A percentile compares a stretch with the other conserved stretches of the same genome.
These are phyloP conservation scores for Anastrepha obliqua DNA, from an alignment of 1,140 invertebrate genomes.

Conservation along the genomic window DNA sequence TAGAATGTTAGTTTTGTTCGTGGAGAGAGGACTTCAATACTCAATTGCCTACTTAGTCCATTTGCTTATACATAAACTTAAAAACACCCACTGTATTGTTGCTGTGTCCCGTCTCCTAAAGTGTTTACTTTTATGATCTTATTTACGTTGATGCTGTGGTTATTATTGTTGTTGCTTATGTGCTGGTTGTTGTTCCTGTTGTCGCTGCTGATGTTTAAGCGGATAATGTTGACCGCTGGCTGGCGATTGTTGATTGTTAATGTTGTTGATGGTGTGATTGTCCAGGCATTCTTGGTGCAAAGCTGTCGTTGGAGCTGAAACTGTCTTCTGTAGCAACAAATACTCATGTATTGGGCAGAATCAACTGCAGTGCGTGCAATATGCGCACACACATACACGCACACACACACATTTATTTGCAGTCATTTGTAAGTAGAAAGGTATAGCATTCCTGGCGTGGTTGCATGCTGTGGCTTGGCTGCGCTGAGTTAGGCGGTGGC, in stretches of 20 bases:
- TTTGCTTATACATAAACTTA: not conserved
- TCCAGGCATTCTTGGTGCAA: not conserved
- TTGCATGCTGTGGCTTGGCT: conserved; percentile 21
- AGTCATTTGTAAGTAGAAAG: conserved; percentile 25
- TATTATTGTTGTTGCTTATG: conserved; percentile 29
- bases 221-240: conserved; percentile 3
- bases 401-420: not conserved
- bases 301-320: not conserved
- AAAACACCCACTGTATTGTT: not conserved
- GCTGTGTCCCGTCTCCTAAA: not conserved
- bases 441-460: not conserved
- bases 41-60: too few species aligned
- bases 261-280: conserved; percentile 42
- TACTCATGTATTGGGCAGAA: not conserved
- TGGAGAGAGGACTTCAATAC: too few species aligned
- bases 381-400: not conserved
- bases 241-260: conserved; percentile 50
- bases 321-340: not conserved
- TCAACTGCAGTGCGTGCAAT: too few species aligned
- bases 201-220: conserved; percentile 24
- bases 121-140: conserved; percentile 51
- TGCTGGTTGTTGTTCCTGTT: not conserved
- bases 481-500: not conserved
- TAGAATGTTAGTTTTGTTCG: too few species aligned
- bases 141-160: conserved; percentile 28